phyloP scores from a whole-genome alignment of 2,888 invertebrate species.

The Trachelus troglodyta region DNA sequence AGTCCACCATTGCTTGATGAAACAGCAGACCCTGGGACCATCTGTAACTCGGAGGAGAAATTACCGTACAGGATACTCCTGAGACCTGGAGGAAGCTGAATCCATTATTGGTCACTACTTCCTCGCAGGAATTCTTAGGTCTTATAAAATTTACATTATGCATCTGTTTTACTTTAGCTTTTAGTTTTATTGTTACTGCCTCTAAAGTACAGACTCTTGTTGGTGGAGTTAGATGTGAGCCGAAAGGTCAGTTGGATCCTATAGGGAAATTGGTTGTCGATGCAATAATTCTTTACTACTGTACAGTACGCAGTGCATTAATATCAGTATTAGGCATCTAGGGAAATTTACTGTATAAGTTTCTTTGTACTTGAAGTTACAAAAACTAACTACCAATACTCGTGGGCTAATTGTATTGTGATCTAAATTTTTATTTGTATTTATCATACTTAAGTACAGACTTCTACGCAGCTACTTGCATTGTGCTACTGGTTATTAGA shows the following conservation, averaged over 20 bases:
- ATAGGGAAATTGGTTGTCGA: neutral
- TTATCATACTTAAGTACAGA: neutral
- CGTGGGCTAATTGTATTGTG: neutral
- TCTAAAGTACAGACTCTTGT: neutral
- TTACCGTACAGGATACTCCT: neutral
- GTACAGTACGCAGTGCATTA: neutral
- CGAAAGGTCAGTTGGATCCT: neutral
- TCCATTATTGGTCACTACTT: neutral
- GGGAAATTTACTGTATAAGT: neutral
- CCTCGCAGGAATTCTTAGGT: neutral
- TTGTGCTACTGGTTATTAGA: neutral
- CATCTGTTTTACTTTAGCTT: neutral
- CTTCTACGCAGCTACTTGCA: neutral
- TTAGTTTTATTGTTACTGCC: neutral
- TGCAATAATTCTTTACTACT: neutral
- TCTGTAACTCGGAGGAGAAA: constrained; percentile 66
- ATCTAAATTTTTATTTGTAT: neutral
- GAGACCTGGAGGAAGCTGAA: neutral
- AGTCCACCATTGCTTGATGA: constrained; percentile 87
- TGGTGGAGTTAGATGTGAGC: neutral
- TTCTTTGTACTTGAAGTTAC: neutral
- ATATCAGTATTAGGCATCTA: neutral
- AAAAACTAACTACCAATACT: neutral
- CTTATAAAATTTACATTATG: neutral
- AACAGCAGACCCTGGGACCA: constrained; percentile 89